Evolutionary conservation across 2,888 invertebrate species (phyloP), one percentile per base, ranked within the genome.

Genomic region (Hypena proboscidalis): DNA sequence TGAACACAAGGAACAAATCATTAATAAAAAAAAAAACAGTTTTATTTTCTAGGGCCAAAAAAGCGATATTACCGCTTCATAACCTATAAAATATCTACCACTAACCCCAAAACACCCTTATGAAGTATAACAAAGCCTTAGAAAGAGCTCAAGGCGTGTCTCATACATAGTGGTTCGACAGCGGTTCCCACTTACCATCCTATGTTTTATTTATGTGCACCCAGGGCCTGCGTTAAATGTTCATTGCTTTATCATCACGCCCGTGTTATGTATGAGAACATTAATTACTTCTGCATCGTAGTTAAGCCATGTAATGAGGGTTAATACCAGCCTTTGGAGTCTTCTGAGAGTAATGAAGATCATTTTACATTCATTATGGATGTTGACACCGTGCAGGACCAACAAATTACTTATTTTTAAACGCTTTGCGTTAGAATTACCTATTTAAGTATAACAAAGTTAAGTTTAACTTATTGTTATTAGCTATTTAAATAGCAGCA

Each of bases 191-290:
- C 84, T 87, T 82, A 80, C 69, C 75, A 76, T 73, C 75, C 65
- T 39, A 87, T 88, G 85, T 81, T 77, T 86, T 86, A 88, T 86
- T 74, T 75, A 85, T 85, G 82, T 55, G 61, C 43, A 42, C 51
- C 48, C 51, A 65, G 68, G 69, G 70, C 56, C 68, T 67, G 41
- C 76, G 80, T 86, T 85, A 81, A 77, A 78, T 77, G 83, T 86
- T 85, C 84, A 83, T 85, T 67, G 72, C 66, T 70, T 78, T 76
- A 79, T 78, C 72, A 71, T 43, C 47, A 49, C 49, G 56, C 50
- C 45, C 52, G 14, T 42, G 34, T 49, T 57, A 58, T 54, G 58
- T 60, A 63, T 64, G 62, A 60, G 52, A 51, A 38, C 20, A 49
- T 46, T 63, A 58, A 61, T 64, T 61, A 50, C 54, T 42, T 33